These are phyloP conservation scores for Otus sunia DNA, from an alignment of 2,113 vertebrate species.

Conservation along the genomic window DNA sequence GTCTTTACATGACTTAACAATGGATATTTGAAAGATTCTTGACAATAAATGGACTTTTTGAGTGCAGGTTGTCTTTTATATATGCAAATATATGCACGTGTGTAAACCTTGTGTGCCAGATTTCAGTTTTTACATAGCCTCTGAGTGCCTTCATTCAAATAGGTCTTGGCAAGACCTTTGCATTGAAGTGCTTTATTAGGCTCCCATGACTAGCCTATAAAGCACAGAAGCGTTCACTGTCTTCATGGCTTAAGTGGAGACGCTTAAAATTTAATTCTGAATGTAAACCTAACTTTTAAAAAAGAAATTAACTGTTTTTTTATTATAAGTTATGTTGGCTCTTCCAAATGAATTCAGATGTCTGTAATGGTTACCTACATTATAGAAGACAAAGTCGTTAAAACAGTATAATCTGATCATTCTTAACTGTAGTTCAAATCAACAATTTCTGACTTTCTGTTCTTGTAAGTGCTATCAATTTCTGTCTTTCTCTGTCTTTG, in stretches of 20 bases:
- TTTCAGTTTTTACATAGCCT: not conserved
- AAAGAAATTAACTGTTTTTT: not conserved
- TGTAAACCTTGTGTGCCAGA: not conserved
- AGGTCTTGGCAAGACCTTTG: not conserved
- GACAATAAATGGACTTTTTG: not conserved
- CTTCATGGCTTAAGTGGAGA: not conserved
- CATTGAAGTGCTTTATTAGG: not conserved
- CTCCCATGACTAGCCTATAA: not conserved
- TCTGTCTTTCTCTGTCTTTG: not conserved
- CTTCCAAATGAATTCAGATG: not conserved
- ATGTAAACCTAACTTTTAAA: not conserved
- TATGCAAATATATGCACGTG: accelerated
- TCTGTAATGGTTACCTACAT: not conserved
- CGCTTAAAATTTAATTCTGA: not conserved
- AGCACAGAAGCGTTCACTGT: not conserved
- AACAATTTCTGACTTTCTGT: not conserved
- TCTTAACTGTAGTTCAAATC: not conserved
- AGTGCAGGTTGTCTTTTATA: not conserved
- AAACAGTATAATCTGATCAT: not conserved
- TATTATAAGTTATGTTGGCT: not conserved
- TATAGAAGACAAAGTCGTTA: not conserved
- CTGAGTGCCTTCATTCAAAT: not conserved
- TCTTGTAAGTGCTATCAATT: not conserved
- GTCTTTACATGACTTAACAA: not conserved
- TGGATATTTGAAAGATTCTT: not conserved